Percentiles rank a stretch among this genome's conserved stretches.
Evolutionary conservation across 2,888 invertebrate genomes (phyloP).

Genomic region (Strigamia maritima): DNA sequence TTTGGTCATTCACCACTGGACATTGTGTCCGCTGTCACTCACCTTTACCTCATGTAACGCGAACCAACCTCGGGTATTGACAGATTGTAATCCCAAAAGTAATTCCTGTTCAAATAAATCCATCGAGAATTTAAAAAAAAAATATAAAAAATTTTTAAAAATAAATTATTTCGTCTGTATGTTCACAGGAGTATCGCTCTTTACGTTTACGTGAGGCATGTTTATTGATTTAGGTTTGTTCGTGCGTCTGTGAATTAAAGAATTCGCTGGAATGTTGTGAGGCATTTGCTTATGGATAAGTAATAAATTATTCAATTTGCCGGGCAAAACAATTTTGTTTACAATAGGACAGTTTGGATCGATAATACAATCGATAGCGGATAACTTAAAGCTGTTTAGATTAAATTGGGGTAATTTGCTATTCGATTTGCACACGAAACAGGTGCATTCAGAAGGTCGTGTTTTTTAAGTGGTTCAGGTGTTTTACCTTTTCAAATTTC

Average conservation of each 20-base stretch:
- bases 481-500: no score
- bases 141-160: no score
- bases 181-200: no score
- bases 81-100: background rate
- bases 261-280: background rate
- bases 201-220: background rate
- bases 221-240: background rate
- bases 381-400: conserved; percentile 15
- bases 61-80: background rate
- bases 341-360: background rate
- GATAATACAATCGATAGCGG: background rate
- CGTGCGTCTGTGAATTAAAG: background rate
- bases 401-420: background rate
- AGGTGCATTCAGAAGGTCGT: background rate
- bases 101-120: no score
- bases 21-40: background rate
- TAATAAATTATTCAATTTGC: background rate
- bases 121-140: no score
- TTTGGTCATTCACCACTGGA: conserved; percentile 11
- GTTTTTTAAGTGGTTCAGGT: no score
- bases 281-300: background rate
- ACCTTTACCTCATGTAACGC: background rate
- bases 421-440: background rate
- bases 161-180: no score
- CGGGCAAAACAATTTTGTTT: background rate